Conservation (phyloP, 2,797 vertebrate genomes). For the Malurus leucopterus region DNA sequence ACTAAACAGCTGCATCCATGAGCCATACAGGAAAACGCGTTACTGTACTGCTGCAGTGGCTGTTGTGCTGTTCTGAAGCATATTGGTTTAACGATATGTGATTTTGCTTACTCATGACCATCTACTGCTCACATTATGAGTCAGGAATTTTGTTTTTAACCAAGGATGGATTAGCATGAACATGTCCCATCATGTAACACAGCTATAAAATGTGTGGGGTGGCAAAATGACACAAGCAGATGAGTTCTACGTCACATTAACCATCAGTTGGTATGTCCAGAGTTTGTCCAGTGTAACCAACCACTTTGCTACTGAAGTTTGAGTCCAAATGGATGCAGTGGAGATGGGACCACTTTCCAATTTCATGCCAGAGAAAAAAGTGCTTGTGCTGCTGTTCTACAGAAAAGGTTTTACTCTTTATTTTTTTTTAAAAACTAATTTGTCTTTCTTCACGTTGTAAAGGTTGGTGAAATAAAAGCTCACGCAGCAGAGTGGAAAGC, state of each 20-base stretch:
- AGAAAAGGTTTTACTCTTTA: not conserved
- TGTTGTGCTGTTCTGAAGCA: not conserved
- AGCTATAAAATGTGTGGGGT: not conserved
- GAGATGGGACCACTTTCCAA: not conserved
- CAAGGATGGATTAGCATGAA: not conserved
- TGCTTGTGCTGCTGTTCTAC: not conserved
- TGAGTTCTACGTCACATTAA: not conserved
- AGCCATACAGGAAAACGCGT: not conserved
- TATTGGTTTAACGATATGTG: not conserved
- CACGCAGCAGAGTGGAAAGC: slow-evolving; percentile 97
- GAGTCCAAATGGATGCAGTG: not conserved
- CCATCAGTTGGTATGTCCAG: not conserved
- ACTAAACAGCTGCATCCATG: not conserved
- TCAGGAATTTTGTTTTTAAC: not conserved
- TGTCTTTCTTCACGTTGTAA: not conserved
- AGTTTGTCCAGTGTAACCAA: not conserved
- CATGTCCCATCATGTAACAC: not conserved
- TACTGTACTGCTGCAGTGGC: not conserved
- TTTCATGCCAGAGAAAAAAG: not conserved
- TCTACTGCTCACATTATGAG: not conserved
- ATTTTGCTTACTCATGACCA: not conserved
- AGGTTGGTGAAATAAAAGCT: slow-evolving; percentile 98
- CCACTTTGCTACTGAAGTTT: not conserved
- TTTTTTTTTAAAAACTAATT: not conserved
- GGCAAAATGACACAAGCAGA: not conserved